phyloP scores from a whole-genome alignment of 2,888 invertebrate species.

The Sinelater perroti region DNA sequence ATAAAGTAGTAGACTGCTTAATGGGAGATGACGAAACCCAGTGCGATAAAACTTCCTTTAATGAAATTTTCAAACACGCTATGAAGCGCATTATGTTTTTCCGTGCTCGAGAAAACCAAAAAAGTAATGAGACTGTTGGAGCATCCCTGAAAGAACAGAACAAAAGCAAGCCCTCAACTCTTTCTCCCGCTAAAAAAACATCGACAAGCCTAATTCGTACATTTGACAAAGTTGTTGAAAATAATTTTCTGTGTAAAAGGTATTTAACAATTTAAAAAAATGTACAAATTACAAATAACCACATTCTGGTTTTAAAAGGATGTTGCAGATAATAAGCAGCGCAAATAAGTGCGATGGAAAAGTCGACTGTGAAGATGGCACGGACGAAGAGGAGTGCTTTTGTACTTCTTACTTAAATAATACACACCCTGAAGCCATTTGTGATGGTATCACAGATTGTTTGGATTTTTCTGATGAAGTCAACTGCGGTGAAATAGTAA shows the following conservation, averaged over 20 bases:
- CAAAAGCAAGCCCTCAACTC: too few relatives aligned
- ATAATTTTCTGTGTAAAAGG: constrained; percentile 61
- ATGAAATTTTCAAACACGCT: constrained; percentile 48
- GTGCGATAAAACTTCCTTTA: constrained; percentile 60
- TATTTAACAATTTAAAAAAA: too few relatives aligned
- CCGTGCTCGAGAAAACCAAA: background rate
- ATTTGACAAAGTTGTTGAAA: constrained; percentile 13
- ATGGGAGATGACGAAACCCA: constrained; percentile 82
- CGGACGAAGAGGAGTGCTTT: constrained; percentile 77
- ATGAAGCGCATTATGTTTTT: constrained; percentile 43
- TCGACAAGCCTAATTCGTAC: too few relatives aligned
- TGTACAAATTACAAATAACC: background rate
- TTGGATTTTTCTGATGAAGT: constrained; percentile 78
- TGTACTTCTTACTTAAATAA: constrained; percentile 74
- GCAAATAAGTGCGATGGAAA: constrained; percentile 72
- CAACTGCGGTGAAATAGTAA: constrained; percentile 62
- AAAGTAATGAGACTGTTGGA: background rate
- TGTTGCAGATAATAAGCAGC: constrained; percentile 70
- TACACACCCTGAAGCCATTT: constrained; percentile 67
- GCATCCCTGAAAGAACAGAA: too few relatives aligned
- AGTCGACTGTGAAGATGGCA: constrained; percentile 83
- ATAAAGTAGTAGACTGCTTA: constrained; percentile 78
- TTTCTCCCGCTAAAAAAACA: background rate
- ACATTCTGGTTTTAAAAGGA: constrained; percentile 58
- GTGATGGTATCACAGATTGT: constrained; percentile 80